Evolutionary conservation across 2,888 invertebrate genomes (phyloP).

Genomic region (Lottia gigantea): DNA sequence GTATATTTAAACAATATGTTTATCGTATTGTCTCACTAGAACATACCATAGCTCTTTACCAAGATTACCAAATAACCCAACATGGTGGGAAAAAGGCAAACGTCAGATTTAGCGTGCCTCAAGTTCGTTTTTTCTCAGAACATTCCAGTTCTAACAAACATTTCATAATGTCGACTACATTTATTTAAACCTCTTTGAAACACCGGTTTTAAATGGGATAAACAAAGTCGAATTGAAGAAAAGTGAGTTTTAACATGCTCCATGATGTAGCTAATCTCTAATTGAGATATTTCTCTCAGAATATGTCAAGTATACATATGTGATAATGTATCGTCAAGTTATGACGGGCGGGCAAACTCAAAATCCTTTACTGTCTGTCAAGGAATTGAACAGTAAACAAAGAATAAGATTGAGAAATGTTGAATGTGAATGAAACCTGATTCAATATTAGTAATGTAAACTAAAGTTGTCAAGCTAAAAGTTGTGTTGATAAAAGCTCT

Average conservation of each 20-base stretch:
- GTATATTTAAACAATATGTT: too few relatives aligned
- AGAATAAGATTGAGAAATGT: constrained; percentile 3
- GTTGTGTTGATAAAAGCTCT: constrained; percentile 20
- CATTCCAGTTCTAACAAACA: not conserved
- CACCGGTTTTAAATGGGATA: not conserved
- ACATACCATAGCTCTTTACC: constrained; percentile 1
- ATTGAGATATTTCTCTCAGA: not conserved
- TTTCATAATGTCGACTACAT: constrained; percentile 7
- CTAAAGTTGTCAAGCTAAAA: constrained; percentile 17
- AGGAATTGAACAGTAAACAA: not conserved
- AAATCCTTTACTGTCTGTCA: not conserved
- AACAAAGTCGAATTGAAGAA: not conserved
- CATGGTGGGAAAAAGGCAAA: not conserved
- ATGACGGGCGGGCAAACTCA: not conserved
- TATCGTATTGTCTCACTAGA: not conserved
- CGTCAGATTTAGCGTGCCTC: constrained; percentile 3
- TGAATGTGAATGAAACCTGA: constrained; percentile 5
- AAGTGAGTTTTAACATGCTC: not conserved
- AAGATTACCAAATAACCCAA: not conserved
- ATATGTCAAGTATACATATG: not conserved
- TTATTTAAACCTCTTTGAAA: constrained; percentile 10
- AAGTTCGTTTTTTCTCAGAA: not conserved
- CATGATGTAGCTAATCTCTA: not conserved
- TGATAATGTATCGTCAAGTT: constrained; percentile 9
- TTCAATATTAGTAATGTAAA: constrained; percentile 22